phyloP scores from a whole-genome alignment of 2,888 invertebrate species.

The Aleiodes alternator region DNA sequence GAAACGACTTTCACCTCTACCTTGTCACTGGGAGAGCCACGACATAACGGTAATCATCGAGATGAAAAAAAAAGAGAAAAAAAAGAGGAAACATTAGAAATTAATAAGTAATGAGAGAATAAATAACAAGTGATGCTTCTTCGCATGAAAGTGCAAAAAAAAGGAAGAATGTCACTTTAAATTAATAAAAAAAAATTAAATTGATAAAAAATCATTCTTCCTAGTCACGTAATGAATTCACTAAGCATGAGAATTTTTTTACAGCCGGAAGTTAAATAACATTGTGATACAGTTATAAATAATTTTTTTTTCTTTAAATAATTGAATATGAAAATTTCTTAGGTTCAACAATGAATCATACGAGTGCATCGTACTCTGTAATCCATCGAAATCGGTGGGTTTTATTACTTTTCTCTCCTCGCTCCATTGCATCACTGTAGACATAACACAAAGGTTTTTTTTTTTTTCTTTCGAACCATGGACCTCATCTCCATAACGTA shows the following conservation, averaged over 20 bases:
- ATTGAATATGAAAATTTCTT: neutral
- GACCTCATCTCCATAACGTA: conserved; percentile 14
- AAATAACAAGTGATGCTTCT: conserved; percentile 7
- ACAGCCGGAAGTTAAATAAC: conserved; percentile 31
- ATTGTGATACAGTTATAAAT: conserved; percentile 1
- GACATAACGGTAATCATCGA: conserved; percentile 26
- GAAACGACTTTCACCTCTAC: conserved; percentile 33
- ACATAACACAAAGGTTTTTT: neutral
- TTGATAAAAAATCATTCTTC: neutral
- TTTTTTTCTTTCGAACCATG: neutral
- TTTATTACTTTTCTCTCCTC: conserved; percentile 53
- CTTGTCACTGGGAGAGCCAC: conserved; percentile 14
- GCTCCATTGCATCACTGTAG: conserved; percentile 51
- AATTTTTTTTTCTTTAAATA: too few species aligned
- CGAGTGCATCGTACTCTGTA: conserved; percentile 55
- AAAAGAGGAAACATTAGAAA: neutral
- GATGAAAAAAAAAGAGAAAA: neutral
- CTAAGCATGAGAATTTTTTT: conserved; percentile 8
- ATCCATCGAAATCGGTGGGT: conserved; percentile 50
- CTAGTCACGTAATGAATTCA: conserved; percentile 15
- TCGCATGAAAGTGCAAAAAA: conserved; percentile 5
- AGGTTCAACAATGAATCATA: conserved; percentile 3
- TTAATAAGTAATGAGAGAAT: neutral
- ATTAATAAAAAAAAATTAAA: neutral
- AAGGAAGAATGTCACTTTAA: conserved; percentile 7